phyloP scores from a whole-genome alignment of 2,888 invertebrate species.

The Amphipoea lucens region DNA sequence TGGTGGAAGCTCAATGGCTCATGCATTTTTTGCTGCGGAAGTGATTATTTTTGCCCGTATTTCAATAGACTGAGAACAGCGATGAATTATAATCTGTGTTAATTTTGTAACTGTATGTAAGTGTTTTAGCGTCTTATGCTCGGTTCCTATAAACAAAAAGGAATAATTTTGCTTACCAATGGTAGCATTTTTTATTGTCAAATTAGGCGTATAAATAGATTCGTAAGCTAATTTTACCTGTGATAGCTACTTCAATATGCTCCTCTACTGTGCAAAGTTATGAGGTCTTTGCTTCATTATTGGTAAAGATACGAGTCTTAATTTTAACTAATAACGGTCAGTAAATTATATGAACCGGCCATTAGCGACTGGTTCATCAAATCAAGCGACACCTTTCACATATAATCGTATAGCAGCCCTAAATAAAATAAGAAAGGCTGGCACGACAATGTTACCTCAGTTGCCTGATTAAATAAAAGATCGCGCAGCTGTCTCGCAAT shows the following conservation, averaged over 20 bases:
- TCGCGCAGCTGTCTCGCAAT: slow-evolving; percentile 42
- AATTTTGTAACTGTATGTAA: neutral
- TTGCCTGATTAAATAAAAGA: slow-evolving; percentile 43
- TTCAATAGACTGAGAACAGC: neutral
- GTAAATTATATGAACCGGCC: too few relatives aligned
- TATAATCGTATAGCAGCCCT: neutral
- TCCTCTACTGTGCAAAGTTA: neutral
- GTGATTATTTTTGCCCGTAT: neutral
- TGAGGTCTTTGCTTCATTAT: neutral
- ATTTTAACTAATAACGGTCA: neutral
- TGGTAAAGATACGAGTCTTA: neutral
- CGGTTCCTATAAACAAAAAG: too few relatives aligned
- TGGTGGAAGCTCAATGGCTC: slow-evolving; percentile 23
- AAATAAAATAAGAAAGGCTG: slow-evolving; percentile 22
- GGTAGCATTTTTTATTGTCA: too few relatives aligned
- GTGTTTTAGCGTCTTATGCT: slow-evolving; percentile 5
- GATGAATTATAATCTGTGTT: neutral
- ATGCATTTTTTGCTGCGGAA: neutral
- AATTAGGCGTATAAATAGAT: too few relatives aligned
- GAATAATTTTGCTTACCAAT: too few relatives aligned
- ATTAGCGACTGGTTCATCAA: neutral
- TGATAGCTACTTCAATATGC: neutral
- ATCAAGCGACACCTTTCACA: slow-evolving; percentile 3
- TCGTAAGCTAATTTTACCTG: neutral
- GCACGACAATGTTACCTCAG: slow-evolving; percentile 16